Conservation (phyloP, 2,797 vertebrate genomes). For the Cryptoprocta ferox region DNA sequence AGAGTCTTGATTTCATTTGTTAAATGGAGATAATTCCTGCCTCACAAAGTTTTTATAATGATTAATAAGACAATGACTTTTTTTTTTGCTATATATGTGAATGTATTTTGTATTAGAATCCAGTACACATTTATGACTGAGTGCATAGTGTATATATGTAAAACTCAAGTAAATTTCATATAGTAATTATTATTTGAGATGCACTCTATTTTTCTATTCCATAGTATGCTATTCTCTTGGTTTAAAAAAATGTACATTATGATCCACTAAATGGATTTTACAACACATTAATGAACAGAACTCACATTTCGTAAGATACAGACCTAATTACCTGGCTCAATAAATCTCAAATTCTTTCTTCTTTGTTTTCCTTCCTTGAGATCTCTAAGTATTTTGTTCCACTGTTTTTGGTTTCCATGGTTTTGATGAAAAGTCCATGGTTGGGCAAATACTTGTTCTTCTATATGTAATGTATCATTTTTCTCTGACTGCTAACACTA, state of each 20-base stretch:
- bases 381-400: neutral
- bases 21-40: neutral
- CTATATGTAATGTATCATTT: neutral
- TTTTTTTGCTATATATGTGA: neutral
- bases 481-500: too few relatives aligned
- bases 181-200: neutral
- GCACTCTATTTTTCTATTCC: neutral
- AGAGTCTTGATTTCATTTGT: neutral
- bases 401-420: neutral
- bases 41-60: conserved; percentile 12
- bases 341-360: neutral
- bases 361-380: neutral
- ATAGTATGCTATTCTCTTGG: neutral
- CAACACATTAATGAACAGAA: neutral
- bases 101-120: conserved; percentile 27
- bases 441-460: neutral
- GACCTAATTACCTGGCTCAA: conserved; percentile 4
- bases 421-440: neutral
- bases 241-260: conserved; percentile 25
- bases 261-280: neutral
- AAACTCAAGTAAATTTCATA: too few relatives aligned
- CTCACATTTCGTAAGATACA: neutral
- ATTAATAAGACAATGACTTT: neutral
- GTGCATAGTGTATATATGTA: too few relatives aligned
- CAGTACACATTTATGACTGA: too few relatives aligned